Conservation (phyloP, 1,140 invertebrate genomes). For the Drosophila nigrodunni region DNA sequence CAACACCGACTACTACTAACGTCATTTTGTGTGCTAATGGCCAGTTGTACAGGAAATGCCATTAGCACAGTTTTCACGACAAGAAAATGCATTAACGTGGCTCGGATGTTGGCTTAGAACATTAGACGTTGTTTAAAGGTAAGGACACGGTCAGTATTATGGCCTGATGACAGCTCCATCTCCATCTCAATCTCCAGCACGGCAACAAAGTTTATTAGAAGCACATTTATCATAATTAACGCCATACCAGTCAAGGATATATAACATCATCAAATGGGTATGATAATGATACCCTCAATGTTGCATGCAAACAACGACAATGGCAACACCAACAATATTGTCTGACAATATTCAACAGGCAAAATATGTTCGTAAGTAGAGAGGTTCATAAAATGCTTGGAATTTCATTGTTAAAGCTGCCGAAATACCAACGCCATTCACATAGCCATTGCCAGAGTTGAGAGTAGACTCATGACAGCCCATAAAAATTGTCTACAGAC, state of each 20-base stretch:
- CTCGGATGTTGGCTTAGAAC: slow-evolving; percentile 23
- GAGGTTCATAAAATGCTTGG: slow-evolving; percentile 52
- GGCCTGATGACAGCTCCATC: slow-evolving; percentile 34
- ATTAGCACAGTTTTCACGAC: slow-evolving; percentile 63
- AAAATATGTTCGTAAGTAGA: slow-evolving; percentile 22
- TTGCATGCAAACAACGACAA: slow-evolving; percentile 8
- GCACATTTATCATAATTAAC: slow-evolving; percentile 79
- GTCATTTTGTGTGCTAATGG: slow-evolving; percentile 67
- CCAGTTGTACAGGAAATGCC: slow-evolving; percentile 66
- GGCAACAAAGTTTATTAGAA: slow-evolving; percentile 61
- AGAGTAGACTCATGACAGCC: slow-evolving; percentile 42
- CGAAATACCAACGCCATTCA: slow-evolving; percentile 32
- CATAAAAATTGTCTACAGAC: slow-evolving; percentile 68
- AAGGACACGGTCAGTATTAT: slow-evolving; percentile 12
- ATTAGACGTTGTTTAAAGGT: neutral
- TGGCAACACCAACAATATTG: slow-evolving; percentile 7
- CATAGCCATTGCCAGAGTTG: neutral
- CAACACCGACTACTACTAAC: slow-evolving; percentile 25
- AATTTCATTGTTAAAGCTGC: slow-evolving; percentile 66
- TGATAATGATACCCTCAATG: slow-evolving; percentile 4
- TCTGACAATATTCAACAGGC: slow-evolving; percentile 64
- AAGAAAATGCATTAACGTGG: slow-evolving; percentile 67
- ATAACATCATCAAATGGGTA: slow-evolving; percentile 4
- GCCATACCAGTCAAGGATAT: slow-evolving; percentile 21
- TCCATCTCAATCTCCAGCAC: neutral